These are phyloP conservation scores for Aleiodes testaceus DNA, from an alignment of 2,888 invertebrate species.

Conservation along the genomic window DNA sequence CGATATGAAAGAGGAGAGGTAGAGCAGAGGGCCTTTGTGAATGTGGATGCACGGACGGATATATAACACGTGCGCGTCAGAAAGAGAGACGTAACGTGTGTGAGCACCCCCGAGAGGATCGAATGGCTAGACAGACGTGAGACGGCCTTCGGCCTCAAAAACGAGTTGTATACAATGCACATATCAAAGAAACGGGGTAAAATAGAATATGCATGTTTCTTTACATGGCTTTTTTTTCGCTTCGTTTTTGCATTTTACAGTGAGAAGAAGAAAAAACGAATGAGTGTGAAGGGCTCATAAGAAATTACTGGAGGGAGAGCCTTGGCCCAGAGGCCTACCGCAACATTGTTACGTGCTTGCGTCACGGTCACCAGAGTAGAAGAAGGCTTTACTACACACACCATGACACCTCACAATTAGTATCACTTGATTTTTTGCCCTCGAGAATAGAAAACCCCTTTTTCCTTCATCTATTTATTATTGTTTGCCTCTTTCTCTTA, in stretches of 20 bases:
- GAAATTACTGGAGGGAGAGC: slow-evolving; percentile 42
- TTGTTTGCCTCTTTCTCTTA: not conserved
- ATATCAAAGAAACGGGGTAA: slow-evolving; percentile 29
- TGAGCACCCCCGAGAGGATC: slow-evolving; percentile 45
- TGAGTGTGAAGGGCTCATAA: slow-evolving; percentile 22
- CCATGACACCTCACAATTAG: slow-evolving; percentile 3
- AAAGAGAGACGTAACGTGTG: slow-evolving; percentile 24
- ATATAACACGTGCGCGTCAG: slow-evolving; percentile 10
- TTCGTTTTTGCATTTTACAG: not conserved
- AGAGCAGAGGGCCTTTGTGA: slow-evolving; percentile 23
- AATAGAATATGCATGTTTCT: slow-evolving; percentile 21
- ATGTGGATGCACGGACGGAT: slow-evolving; percentile 4
- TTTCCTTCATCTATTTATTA: not conserved
- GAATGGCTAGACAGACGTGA: slow-evolving; percentile 58
- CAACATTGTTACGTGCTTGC: slow-evolving; percentile 56
- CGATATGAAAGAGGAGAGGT: slow-evolving; percentile 8
- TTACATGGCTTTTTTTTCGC: not conserved
- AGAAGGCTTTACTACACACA: slow-evolving; percentile 13
- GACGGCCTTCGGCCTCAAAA: slow-evolving; percentile 55
- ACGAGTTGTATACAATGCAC: slow-evolving; percentile 43
- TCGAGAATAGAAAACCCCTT: slow-evolving; percentile 25
- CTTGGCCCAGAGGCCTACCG: slow-evolving; percentile 61
- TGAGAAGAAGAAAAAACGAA: slow-evolving; percentile 22
- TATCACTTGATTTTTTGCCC: slow-evolving; percentile 37
- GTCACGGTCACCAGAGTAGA: slow-evolving; percentile 36